Percentiles rank a stretch among this genome's conserved stretches.
Conservation (phyloP, 2,113 vertebrate species). For the Empidonax alnorum region DNA sequence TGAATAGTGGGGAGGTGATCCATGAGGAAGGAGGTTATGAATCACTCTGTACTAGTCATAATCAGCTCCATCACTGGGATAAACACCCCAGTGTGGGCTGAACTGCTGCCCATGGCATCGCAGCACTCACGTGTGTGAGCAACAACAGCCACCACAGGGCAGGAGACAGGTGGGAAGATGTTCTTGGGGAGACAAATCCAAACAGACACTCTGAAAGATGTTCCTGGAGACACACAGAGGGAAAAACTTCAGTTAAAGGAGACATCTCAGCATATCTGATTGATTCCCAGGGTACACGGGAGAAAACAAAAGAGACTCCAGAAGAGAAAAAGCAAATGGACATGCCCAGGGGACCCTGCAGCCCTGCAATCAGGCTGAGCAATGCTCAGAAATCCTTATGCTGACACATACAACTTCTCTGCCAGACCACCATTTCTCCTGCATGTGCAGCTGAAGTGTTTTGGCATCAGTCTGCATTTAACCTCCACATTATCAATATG, state of each 20-base stretch:
- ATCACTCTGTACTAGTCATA: rapidly evolving
- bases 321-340: neutral
- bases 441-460: neutral
- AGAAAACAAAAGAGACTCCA: neutral
- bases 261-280: neutral
- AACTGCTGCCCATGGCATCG: neutral
- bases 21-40: neutral
- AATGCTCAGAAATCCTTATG: neutral
- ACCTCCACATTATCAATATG: too few species aligned
- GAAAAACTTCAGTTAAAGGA: neutral
- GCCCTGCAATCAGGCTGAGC: neutral
- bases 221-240: neutral
- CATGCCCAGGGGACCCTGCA: neutral
- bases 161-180: rapidly evolving
- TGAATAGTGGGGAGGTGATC: neutral
- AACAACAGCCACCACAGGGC: neutral
- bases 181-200: neutral
- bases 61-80: neutral
- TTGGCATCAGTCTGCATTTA: neutral
- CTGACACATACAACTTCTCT: neutral
- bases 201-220: neutral
- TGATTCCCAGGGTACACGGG: neutral
- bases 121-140: rapidly evolving
- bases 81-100: neutral
- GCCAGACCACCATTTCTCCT: neutral